These are phyloP conservation scores for Muscicapa striata DNA, from an alignment of 2,797 vertebrate species.

Conservation along the genomic window DNA sequence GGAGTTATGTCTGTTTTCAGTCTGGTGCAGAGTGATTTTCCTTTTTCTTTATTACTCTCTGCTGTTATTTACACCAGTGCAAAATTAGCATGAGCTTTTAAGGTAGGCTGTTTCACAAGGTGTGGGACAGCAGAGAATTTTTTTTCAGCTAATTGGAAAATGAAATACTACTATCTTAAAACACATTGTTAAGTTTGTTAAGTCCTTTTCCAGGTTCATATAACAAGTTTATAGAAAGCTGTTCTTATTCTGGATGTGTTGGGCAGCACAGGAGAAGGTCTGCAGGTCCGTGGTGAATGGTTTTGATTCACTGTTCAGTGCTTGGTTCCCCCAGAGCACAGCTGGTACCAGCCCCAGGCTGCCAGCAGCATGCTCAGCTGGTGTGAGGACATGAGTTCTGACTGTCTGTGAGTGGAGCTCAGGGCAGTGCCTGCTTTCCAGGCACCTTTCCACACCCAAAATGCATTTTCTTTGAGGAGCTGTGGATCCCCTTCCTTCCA, in stretches of 20 bases:
- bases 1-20: neutral
- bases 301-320: rapidly evolving
- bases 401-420: neutral
- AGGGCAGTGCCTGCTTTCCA: neutral
- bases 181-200: neutral
- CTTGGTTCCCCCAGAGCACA: neutral
- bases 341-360: neutral
- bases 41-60: neutral
- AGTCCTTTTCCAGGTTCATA: slow-evolving; percentile 4
- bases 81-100: neutral
- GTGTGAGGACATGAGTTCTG: neutral
- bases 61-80: neutral
- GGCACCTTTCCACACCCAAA: neutral
- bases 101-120: neutral
- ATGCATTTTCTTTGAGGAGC: neutral
- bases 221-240: neutral
- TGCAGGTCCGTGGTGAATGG: neutral
- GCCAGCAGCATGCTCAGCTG: neutral
- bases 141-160: neutral
- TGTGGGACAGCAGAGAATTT: neutral
- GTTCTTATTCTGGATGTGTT: neutral
- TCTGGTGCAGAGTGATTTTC: neutral
- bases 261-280: neutral
- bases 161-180: slow-evolving; percentile 6
- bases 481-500: neutral